Conservation (phyloP, 1,140 invertebrate species). For the Drosophila willistoni region DNA sequence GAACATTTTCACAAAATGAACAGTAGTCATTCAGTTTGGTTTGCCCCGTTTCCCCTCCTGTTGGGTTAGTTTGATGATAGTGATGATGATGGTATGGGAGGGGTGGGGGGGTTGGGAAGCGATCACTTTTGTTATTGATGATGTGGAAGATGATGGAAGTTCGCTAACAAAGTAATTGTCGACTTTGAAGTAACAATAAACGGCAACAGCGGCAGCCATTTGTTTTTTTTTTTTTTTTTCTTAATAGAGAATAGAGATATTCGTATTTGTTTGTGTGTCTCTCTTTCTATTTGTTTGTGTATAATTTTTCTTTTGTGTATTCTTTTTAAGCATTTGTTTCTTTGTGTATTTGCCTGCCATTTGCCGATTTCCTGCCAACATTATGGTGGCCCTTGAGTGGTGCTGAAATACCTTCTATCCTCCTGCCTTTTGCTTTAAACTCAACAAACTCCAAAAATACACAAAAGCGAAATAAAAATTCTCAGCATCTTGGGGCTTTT, state of each 20-base stretch:
- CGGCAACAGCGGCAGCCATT: slow-evolving; percentile 45
- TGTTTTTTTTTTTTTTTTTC: slow-evolving; percentile 32
- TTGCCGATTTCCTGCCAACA: slow-evolving; percentile 60
- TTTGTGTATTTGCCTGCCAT: slow-evolving; percentile 24
- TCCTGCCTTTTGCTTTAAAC: slow-evolving; percentile 18
- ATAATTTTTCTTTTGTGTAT: slow-evolving; percentile 41
- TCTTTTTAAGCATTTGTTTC: slow-evolving; percentile 28
- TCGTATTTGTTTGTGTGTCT: slow-evolving; percentile 6
- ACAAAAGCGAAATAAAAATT: background rate
- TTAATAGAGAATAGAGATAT: slow-evolving; percentile 34
- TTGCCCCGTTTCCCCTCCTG: no score
- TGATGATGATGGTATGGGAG: no score
- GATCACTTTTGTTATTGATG: slow-evolving; percentile 45
- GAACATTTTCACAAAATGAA: slow-evolving; percentile 39
- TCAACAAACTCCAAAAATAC: slow-evolving; percentile 57
- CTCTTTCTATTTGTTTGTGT: background rate
- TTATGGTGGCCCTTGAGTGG: slow-evolving; percentile 25
- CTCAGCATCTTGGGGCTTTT: slow-evolving; percentile 33
- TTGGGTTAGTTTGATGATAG: no score
- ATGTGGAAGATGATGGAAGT: slow-evolving; percentile 61
- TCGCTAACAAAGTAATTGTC: slow-evolving; percentile 58
- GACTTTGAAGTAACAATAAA: slow-evolving; percentile 33
- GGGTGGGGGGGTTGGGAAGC: slow-evolving; percentile 8
- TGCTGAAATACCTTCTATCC: no score
- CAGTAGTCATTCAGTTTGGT: slow-evolving; percentile 32